These are phyloP conservation scores for Mastomys coucha DNA, from an alignment of 2,113 vertebrate genomes.

Conservation along the genomic window DNA sequence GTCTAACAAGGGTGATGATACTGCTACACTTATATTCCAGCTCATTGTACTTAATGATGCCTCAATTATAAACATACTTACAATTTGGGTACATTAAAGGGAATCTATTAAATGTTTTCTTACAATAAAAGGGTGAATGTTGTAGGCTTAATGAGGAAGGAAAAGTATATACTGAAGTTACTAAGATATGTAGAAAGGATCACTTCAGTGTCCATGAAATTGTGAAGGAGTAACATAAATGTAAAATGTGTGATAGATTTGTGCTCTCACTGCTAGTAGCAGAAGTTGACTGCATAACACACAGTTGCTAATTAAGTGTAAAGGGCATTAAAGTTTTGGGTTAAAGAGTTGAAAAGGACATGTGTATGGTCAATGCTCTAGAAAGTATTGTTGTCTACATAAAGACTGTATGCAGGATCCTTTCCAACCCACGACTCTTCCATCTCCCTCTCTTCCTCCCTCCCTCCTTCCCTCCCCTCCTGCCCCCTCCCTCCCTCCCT, in stretches of 20 bases:
- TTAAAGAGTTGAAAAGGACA: not conserved
- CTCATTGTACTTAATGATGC: not conserved
- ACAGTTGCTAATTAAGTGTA: not conserved
- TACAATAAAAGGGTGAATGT: not conserved
- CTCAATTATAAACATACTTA: not conserved
- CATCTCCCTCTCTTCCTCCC: too few relatives aligned
- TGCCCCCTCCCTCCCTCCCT: too few relatives aligned
- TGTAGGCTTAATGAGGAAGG: not conserved
- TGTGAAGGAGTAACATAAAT: not conserved
- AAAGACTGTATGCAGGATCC: not conserved
- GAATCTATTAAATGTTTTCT: not conserved
- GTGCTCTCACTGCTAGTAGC: too few relatives aligned
- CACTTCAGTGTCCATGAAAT: not conserved
- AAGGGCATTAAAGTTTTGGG: not conserved
- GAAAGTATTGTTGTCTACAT: not conserved
- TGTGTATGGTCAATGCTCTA: too few relatives aligned
- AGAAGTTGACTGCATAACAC: not conserved
- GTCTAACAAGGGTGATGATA: not conserved
- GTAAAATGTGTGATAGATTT: not conserved
- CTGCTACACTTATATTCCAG: too few relatives aligned
- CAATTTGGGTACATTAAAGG: not conserved
- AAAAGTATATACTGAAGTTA: not conserved
- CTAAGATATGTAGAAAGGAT: not conserved
- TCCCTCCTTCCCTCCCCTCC: too few relatives aligned
- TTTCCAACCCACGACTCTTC: too few relatives aligned